Conservation (phyloP, 2,888 invertebrate genomes). For the Nymphalis c-album region DNA sequence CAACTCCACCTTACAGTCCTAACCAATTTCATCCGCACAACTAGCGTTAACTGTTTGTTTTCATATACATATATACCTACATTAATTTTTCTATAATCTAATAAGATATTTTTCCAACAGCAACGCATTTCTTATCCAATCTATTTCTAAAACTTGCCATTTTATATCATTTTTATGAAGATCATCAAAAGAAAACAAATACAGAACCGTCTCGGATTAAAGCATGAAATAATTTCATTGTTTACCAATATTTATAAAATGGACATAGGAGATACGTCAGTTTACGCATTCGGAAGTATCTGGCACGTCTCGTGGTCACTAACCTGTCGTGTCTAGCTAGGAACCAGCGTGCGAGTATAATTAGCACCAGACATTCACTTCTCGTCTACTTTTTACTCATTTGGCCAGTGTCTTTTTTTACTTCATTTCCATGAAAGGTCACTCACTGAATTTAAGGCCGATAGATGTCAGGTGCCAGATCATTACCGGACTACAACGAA, state of each 20-base stretch:
- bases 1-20: no score
- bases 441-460: conserved; percentile 9
- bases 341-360: conserved; percentile 39
- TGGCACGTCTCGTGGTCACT: conserved; percentile 45
- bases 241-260: conserved; percentile 9
- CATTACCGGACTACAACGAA: no score
- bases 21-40: no score
- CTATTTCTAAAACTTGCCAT: no score
- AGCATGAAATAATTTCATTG: conserved; percentile 1
- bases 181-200: background rate
- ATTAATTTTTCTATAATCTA: no score
- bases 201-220: background rate
- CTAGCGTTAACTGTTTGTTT: no score
- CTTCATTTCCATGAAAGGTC: conserved; percentile 2
- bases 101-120: no score
- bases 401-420: conserved; percentile 18
- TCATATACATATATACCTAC: no score
- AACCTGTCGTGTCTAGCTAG: conserved; percentile 44
- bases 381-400: conserved; percentile 31
- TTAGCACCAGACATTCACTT: conserved; percentile 39
- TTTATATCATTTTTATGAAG: background rate
- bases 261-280: conserved; percentile 8
- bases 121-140: no score
- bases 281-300: conserved; percentile 2
- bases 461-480: background rate